Evolutionary conservation across 2,113 vertebrate species (phyloP).

Genomic region (Clarias magur): DNA sequence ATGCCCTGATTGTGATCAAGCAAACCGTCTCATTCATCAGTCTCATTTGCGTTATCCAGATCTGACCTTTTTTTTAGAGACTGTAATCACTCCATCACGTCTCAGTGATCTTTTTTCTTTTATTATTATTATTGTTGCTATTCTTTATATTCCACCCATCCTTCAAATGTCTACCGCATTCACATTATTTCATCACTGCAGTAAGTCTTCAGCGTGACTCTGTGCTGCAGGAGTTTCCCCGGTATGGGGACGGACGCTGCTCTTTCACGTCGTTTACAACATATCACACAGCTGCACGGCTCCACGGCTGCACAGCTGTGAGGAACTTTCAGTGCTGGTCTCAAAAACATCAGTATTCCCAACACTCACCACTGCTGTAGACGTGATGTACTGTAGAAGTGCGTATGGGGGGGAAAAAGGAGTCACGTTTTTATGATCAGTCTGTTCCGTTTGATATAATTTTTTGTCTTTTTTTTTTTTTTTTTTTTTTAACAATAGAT

Average conservation of each 20-base stretch:
- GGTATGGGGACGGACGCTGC: conserved; percentile 3
- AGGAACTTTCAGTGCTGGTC: conserved; percentile 21
- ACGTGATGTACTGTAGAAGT: not conserved
- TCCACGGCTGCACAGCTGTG: conserved; percentile 6
- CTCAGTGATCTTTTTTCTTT: not conserved
- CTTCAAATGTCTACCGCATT: not conserved
- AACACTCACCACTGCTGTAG: conserved; percentile 14
- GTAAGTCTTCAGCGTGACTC: not conserved
- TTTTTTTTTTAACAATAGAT: not conserved
- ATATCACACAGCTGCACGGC: conserved; percentile 30
- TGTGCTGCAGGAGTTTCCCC: not conserved
- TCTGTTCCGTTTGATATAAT: conserved; percentile 9
- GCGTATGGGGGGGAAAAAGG: not conserved
- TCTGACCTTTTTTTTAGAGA: not conserved
- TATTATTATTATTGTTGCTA: not conserved
- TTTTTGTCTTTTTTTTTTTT: conserved; percentile 1
- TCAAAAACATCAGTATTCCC: conserved; percentile 5
- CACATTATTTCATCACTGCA: not conserved
- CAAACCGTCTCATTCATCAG: not conserved
- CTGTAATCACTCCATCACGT: not conserved
- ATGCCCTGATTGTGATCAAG: not conserved
- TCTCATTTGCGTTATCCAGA: conserved; percentile 1
- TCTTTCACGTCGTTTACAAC: not conserved
- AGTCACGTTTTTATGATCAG: not conserved
- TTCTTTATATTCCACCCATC: not conserved